Percentiles rank a stretch among this genome's conserved stretches.
phyloP scores from a whole-genome alignment of 1,140 invertebrate genomes.

The Drosophila pectinifera region DNA sequence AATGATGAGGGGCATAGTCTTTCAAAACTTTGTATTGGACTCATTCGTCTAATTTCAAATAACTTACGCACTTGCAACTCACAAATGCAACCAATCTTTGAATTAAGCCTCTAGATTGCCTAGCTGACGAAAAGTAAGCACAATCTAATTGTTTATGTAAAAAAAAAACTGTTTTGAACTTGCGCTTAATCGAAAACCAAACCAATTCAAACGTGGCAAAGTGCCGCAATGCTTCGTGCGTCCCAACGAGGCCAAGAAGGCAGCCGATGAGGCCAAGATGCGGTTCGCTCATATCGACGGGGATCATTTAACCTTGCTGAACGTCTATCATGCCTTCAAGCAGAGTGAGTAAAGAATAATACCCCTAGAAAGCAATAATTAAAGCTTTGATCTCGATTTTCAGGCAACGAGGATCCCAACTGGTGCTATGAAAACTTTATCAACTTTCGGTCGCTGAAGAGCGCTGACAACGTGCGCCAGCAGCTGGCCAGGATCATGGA shows the following conservation, averaged over 20 bases:
- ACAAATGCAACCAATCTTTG: constrained; percentile 81
- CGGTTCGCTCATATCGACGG: constrained; percentile 99
- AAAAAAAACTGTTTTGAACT: constrained; percentile 62
- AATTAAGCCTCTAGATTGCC: constrained; percentile 76
- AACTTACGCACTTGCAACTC: constrained; percentile 74
- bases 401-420: constrained; percentile 87
- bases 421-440: constrained; percentile 99
- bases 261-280: constrained; percentile 99
- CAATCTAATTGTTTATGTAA: constrained; percentile 71
- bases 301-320: constrained; percentile 98
- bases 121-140: constrained; percentile 76
- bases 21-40: neutral
- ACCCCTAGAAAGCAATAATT: accelerated
- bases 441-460: constrained; percentile 99
- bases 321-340: constrained; percentile 99
- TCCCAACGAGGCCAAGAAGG: constrained; percentile 99
- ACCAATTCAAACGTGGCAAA: constrained; percentile 85
- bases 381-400: neutral
- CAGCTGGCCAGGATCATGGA: constrained; percentile 89
- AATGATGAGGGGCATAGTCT: constrained; percentile 34
- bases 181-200: constrained; percentile 72
- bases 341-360: constrained; percentile 93
- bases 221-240: constrained; percentile 99
- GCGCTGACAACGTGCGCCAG: constrained; percentile 89
- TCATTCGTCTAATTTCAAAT: neutral